These are phyloP conservation scores for Dinothrombium tinctorium DNA, from an alignment of 1,140 invertebrate species.

Conservation along the genomic window DNA sequence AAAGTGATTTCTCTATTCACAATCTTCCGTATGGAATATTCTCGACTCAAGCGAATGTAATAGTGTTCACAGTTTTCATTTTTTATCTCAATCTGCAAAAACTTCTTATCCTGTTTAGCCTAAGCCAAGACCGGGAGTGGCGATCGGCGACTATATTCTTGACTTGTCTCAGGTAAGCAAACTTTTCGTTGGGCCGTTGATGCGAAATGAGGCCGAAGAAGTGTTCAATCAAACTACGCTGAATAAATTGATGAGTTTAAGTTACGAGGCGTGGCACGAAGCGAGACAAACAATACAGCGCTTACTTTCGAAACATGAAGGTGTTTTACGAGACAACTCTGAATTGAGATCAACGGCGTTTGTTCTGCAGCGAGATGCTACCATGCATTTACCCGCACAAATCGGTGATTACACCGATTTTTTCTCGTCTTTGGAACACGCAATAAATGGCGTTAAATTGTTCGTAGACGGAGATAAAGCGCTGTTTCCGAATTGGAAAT, in stretches of 20 bases:
- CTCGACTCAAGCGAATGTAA: conserved; percentile 58
- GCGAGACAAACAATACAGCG: conserved; percentile 45
- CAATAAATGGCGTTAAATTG: conserved; percentile 91
- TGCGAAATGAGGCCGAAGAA: conserved; percentile 39
- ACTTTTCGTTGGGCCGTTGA: conserved; percentile 49
- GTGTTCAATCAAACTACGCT: conserved; percentile 54
- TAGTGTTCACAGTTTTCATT: background rate
- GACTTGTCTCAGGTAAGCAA: conserved; percentile 55
- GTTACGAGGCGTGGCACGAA: conserved; percentile 52
- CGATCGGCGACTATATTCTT: conserved; percentile 74
- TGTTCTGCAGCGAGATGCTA: conserved; percentile 42
- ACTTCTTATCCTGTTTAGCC: conserved; percentile 29
- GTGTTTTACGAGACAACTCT: conserved; percentile 37
- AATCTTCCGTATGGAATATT: conserved; percentile 95
- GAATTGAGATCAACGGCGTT: conserved; percentile 38
- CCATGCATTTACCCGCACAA: conserved; percentile 70
- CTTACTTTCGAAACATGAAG: conserved; percentile 37
- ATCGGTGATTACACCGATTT: conserved; percentile 98
- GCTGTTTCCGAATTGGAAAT: conserved; percentile 88
- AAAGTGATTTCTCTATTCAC: conserved; percentile 69
- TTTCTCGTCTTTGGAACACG: conserved; percentile 91
- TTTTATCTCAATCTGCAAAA: background rate
- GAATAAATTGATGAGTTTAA: conserved; percentile 74
- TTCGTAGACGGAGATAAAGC: conserved; percentile 84
- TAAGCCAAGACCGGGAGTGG: conserved; percentile 62